A percentile compares a stretch with the other conserved stretches of the same genome.
Evolutionary conservation across 2,113 vertebrate species (phyloP).

Genomic region (Cephalopholis sonnerati): DNA sequence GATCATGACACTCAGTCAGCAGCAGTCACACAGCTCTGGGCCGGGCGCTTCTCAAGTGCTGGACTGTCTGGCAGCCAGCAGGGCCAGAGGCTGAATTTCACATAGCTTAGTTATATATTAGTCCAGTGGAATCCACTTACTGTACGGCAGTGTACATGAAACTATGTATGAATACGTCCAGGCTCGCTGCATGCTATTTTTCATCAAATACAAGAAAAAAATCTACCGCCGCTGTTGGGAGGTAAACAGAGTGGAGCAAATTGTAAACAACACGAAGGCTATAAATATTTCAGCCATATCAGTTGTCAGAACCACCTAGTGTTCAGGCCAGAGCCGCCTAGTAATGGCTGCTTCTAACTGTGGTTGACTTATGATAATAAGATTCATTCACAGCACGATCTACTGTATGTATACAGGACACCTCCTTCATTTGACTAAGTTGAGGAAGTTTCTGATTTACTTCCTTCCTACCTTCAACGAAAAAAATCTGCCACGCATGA

Average conservation of each 20-base stretch:
- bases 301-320: slow-evolving; percentile 68
- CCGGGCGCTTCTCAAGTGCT: slow-evolving; percentile 77
- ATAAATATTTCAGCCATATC: slow-evolving; percentile 71
- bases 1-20: slow-evolving; percentile 85
- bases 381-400: slow-evolving; percentile 64
- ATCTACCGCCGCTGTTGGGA: slow-evolving; percentile 39
- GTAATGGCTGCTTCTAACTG: slow-evolving; percentile 70
- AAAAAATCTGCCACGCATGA: slow-evolving; percentile 42
- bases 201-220: slow-evolving; percentile 15
- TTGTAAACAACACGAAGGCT: slow-evolving; percentile 53
- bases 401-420: slow-evolving; percentile 51
- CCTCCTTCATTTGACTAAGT: slow-evolving; percentile 57
- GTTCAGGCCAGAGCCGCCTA: slow-evolving; percentile 59
- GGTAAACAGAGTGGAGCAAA: slow-evolving; percentile 64
- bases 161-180: slow-evolving; percentile 42
- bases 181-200: slow-evolving; percentile 15
- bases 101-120: slow-evolving; percentile 61
- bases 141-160: slow-evolving; percentile 17
- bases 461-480: slow-evolving; percentile 26
- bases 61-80: slow-evolving; percentile 78
- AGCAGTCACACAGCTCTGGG: slow-evolving; percentile 84
- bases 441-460: slow-evolving; percentile 54
- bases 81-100: slow-evolving; percentile 72
- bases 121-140: slow-evolving; percentile 50
- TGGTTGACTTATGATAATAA: slow-evolving; percentile 74